Evolutionary conservation across 2,888 invertebrate species (phyloP), one percentile per base, ranked within the genome.

Genomic region (Linnaemya tessellans): DNA sequence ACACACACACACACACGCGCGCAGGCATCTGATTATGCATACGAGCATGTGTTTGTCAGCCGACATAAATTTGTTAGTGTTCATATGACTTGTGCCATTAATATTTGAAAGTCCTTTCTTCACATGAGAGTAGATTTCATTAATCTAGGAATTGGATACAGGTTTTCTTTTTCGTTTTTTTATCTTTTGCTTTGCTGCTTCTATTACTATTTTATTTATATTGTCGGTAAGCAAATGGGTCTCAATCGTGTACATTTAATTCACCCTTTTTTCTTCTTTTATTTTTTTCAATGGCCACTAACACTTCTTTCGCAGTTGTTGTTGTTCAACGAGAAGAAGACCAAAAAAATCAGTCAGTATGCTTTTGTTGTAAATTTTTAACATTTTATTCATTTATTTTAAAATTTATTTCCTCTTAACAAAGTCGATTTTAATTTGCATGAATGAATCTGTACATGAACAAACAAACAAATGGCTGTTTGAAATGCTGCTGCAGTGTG

Each of bases 311-410:
- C 43, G 13, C 51, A 78, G 35, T 54, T 67, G 43, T 54, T 67
- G 49, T 67, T 11, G 62, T 60, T 67, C 5, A 46, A 54, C 11
- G 49, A 9, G 49, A 22, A 38, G 4, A 58, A n/a, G n/a, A n/a
- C n/a, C n/a, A n/a, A n/a, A n/a, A 46, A n/a, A 25, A 25, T 1
- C 22, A 73, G 58, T 41, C 64, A 77, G 65, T 77, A 74, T 78
- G 75, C 64, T 86, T 86, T 87, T 84, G 84, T 87, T 84, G 85
- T 80, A 70, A 58, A 78, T 83, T 85, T 85, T 85, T 77, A 79
- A 75, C 79, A 83, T 83, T 86, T 84, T 80, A 84, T 86, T 87
- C 85, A 88, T 88, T 88, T 87, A 88, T 86, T 88, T 88, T 84
- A 87, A 85, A 88, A 88, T 88, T 87, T 87, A 87, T 87, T 88